These are phyloP conservation scores for Notarius lentiginosus DNA, from an alignment of 2,113 vertebrate genomes.

Conservation along the genomic window DNA sequence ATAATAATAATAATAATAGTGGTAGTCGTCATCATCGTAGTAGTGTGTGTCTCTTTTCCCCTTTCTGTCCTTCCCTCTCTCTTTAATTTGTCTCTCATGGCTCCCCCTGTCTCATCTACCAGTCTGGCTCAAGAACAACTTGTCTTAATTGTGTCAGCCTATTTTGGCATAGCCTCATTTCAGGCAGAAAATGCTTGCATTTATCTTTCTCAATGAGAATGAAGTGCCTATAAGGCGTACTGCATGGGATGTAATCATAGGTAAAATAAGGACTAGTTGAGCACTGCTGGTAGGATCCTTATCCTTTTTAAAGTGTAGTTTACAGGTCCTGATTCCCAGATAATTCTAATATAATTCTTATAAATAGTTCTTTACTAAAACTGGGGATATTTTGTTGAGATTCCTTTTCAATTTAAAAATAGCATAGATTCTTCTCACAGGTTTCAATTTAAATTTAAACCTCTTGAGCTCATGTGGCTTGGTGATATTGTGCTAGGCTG, in stretches of 20 bases:
- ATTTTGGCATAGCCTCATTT: not conserved
- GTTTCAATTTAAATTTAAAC: not conserved
- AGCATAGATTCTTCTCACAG: not conserved
- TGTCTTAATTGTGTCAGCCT: constrained; percentile 23
- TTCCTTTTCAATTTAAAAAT: not conserved
- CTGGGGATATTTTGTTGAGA: not conserved
- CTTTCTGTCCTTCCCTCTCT: not conserved
- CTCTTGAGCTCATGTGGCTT: not conserved
- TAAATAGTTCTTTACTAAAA: not conserved
- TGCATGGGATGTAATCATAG: not conserved
- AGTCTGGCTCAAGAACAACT: constrained; percentile 22
- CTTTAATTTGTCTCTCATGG: not conserved
- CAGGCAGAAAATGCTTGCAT: constrained; percentile 21
- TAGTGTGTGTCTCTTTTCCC: not conserved
- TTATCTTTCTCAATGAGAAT: constrained; percentile 24
- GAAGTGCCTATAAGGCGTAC: not conserved
- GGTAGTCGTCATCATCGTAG: not conserved
- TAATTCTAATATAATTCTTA: too few species aligned
- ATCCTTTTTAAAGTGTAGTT: not conserved
- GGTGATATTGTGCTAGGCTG: not conserved
- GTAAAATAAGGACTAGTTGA: not conserved
- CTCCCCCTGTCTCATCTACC: constrained; percentile 7
- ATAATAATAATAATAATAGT: not conserved
- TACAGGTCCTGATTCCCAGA: not conserved
- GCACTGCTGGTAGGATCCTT: not conserved